Evolutionary conservation across 2,113 vertebrate species (phyloP).

Genomic region (Corythaixoides concolor): DNA sequence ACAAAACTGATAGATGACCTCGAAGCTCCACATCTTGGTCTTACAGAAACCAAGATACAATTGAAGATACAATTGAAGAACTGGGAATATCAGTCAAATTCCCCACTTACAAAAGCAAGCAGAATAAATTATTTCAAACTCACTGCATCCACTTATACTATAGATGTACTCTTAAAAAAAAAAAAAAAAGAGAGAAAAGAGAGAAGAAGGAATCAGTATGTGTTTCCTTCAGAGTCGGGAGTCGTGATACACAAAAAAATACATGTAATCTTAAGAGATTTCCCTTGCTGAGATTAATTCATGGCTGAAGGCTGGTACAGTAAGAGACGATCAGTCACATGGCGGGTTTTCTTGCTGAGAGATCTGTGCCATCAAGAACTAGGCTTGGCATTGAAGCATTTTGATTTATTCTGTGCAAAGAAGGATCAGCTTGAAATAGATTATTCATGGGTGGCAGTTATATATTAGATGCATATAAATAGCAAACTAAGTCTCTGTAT

Average conservation of each 20-base stretch:
- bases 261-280: background rate
- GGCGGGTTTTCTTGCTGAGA: background rate
- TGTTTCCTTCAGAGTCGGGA: background rate
- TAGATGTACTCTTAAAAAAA: background rate
- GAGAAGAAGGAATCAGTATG: background rate
- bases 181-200: background rate
- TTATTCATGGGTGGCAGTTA: background rate
- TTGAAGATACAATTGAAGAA: background rate
- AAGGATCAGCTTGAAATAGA: constrained; percentile 12
- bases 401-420: constrained; percentile 19
- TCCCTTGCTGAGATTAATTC: background rate
- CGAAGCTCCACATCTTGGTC: background rate
- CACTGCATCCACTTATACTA: background rate
- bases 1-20: background rate
- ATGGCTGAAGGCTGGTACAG: background rate
- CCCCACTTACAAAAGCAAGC: background rate
- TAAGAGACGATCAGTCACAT: background rate
- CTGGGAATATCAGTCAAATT: background rate
- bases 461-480: background rate
- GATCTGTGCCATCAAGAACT: background rate
- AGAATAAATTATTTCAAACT: background rate
- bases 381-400: background rate
- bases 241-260: background rate
- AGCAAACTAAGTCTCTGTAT: background rate
- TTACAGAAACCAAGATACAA: background rate